Conservation (phyloP, 2,888 invertebrate species). For the Seira sanloemensis region DNA sequence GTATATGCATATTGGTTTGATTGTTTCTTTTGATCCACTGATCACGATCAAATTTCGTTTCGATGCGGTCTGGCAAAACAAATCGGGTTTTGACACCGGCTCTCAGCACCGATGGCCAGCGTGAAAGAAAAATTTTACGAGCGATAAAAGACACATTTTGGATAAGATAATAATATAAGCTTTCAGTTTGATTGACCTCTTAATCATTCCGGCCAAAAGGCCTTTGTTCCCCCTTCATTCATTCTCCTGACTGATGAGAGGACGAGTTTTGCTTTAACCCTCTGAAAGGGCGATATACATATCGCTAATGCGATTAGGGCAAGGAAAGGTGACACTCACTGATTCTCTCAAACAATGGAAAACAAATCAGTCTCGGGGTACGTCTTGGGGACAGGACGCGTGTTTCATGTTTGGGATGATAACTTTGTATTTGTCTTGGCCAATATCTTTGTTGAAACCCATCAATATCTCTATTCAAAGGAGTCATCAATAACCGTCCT, state of each 20-base stretch:
- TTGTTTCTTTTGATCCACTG: too few species aligned
- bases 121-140: too few species aligned
- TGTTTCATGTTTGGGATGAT: not conserved
- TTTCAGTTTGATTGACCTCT: not conserved
- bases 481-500: slow-evolving; percentile 55
- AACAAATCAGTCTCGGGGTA: not conserved
- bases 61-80: too few species aligned
- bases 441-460: not conserved
- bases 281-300: too few species aligned
- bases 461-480: slow-evolving; percentile 62
- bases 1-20: too few species aligned
- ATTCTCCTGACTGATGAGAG: not conserved
- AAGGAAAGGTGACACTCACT: not conserved
- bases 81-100: too few species aligned
- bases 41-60: too few species aligned
- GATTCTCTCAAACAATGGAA: not conserved
- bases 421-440: not conserved
- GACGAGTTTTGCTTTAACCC: not conserved
- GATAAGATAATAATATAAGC: too few species aligned
- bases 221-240: not conserved
- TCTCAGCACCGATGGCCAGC: too few species aligned
- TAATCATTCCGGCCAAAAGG: not conserved
- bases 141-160: too few species aligned
- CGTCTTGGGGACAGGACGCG: not conserved
- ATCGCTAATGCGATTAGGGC: too few species aligned